These are phyloP conservation scores for Drosophila buzzatii DNA, from an alignment of 2,888 invertebrate genomes.

Conservation along the genomic window DNA sequence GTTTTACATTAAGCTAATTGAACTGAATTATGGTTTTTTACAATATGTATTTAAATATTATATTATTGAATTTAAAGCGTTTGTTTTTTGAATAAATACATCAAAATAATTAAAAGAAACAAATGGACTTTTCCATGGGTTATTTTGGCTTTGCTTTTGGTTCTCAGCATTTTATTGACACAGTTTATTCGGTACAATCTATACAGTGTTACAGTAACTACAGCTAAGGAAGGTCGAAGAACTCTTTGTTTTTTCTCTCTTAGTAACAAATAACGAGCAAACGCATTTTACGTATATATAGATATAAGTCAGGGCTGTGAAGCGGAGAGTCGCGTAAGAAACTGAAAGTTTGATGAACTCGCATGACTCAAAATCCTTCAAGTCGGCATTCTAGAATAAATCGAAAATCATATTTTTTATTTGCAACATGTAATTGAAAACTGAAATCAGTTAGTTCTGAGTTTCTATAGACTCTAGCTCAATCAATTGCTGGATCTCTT, in stretches of 20 bases:
- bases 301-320: slow-evolving; percentile 15
- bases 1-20: slow-evolving; percentile 66
- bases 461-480: too few species aligned
- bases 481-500: too few species aligned
- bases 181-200: slow-evolving; percentile 42
- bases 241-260: slow-evolving; percentile 15
- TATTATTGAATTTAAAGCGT: slow-evolving; percentile 43
- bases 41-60: slow-evolving; percentile 35
- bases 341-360: slow-evolving; percentile 1
- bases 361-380: not conserved
- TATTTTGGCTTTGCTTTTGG: slow-evolving; percentile 26
- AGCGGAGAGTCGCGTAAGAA: not conserved
- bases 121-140: not conserved
- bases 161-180: slow-evolving; percentile 46
- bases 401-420: not conserved
- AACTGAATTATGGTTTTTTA: slow-evolving; percentile 71
- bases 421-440: not conserved
- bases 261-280: slow-evolving; percentile 70
- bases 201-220: slow-evolving; percentile 45
- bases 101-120: slow-evolving; percentile 26
- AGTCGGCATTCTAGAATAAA: not conserved
- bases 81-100: slow-evolving; percentile 60
- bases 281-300: slow-evolving; percentile 55
- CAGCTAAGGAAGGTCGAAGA: slow-evolving; percentile 45
- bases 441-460: too few species aligned